Percentiles rank a stretch among this genome's conserved stretches.
Evolutionary conservation across 2,888 invertebrate genomes (phyloP).

Genomic region (Apotomis betuletana): DNA sequence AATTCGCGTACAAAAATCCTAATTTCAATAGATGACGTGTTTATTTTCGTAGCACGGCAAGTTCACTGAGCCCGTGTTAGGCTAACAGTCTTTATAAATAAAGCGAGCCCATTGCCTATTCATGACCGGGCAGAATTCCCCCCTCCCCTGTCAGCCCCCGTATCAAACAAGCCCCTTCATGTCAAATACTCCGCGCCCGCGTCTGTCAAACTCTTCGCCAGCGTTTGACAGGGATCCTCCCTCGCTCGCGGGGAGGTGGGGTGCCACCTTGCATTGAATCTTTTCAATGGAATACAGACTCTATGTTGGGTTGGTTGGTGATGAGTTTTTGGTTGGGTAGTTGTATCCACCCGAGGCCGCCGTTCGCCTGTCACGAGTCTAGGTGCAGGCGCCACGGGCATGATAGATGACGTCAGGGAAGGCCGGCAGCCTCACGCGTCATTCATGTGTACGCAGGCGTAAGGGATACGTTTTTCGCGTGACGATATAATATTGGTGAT

Average conservation of each 20-base stretch:
- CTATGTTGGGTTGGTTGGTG: slow-evolving; percentile 41
- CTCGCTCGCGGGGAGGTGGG: slow-evolving; percentile 76
- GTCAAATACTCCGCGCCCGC: slow-evolving; percentile 84
- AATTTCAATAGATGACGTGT: slow-evolving; percentile 65
- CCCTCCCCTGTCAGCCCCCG: slow-evolving; percentile 75
- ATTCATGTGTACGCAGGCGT: slow-evolving; percentile 84
- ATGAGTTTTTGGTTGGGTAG: slow-evolving; percentile 48
- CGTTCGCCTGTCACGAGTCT: slow-evolving; percentile 78
- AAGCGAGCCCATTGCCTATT: slow-evolving; percentile 83
- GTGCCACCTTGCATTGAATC: slow-evolving; percentile 69
- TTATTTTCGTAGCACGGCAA: slow-evolving; percentile 67
- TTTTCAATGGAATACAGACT: slow-evolving; percentile 44
- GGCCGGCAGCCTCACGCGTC: slow-evolving; percentile 83
- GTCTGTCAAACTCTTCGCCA: slow-evolving; percentile 84
- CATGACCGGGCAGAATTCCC: slow-evolving; percentile 82
- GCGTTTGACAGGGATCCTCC: slow-evolving; percentile 84
- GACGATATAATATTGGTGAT: slow-evolving; percentile 84
- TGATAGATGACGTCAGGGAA: slow-evolving; percentile 83
- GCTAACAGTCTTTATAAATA: slow-evolving; percentile 83
- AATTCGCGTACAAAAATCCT: slow-evolving; percentile 31
- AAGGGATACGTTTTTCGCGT: slow-evolving; percentile 84
- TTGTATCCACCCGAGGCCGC: slow-evolving; percentile 51
- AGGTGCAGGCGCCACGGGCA: slow-evolving; percentile 83
- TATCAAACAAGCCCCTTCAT: slow-evolving; percentile 84
- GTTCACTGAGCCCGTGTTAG: slow-evolving; percentile 75